Conservation (phyloP, 1,140 invertebrate species). For the Caenorhabditis briggsae region DNA sequence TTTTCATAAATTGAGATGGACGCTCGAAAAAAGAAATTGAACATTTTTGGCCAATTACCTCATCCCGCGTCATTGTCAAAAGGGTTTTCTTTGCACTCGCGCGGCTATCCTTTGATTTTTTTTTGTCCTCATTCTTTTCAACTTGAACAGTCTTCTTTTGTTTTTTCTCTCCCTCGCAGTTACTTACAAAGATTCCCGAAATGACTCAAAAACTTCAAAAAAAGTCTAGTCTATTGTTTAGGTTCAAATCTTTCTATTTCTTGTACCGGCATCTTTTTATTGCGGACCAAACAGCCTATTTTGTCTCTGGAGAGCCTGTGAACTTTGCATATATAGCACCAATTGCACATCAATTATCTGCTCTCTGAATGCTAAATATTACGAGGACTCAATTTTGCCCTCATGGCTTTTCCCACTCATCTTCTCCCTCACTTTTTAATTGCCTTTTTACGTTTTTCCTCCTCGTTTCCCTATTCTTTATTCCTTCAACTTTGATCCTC, state of each 20-base stretch:
- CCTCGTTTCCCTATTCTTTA: not conserved
- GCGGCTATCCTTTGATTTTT: constrained; percentile 13
- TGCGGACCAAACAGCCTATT: not conserved
- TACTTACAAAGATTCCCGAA: constrained; percentile 34
- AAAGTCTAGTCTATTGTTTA: not conserved
- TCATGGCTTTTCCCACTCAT: not conserved
- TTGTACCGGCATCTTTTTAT: not conserved
- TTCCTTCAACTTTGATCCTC: constrained; percentile 8
- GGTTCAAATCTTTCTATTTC: not conserved
- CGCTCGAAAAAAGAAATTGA: not conserved
- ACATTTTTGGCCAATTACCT: constrained; percentile 51
- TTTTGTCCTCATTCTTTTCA: constrained; percentile 49
- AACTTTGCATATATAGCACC: constrained; percentile 9
- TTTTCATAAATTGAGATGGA: not conserved
- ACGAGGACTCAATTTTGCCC: constrained; percentile 1
- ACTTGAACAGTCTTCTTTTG: constrained; percentile 32
- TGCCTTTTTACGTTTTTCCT: constrained; percentile 10
- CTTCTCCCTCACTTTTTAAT: not conserved
- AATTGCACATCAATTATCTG: constrained; percentile 34
- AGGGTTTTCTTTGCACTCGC: constrained; percentile 41
- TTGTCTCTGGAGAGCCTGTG: not conserved
- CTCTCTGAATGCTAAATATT: constrained; percentile 30
- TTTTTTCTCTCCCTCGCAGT: constrained; percentile 38
- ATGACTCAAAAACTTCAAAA: not conserved
- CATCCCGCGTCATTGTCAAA: constrained; percentile 43